Base-by-base conservation (phyloP, 2,113 vertebrate species). In the Pterophyllum scalare region DNA sequence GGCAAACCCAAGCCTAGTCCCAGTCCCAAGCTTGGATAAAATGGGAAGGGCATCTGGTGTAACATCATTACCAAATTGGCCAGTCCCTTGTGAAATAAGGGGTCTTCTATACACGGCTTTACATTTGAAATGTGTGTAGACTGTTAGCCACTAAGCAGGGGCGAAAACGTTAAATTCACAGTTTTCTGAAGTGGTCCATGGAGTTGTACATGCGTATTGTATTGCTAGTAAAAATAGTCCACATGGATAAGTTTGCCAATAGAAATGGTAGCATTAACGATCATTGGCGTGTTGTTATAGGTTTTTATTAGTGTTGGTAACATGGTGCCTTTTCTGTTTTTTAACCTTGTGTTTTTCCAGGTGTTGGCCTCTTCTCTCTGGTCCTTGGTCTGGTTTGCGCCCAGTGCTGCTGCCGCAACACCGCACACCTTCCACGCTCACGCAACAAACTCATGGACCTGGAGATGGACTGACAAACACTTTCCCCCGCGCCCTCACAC, bases 361-460 rank as follows among this genome's bases (percentile, higher is more conserved):
- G 93, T 78, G 96, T 96, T 28, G 98, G 97, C 26, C 94, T 99
- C 78, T 94, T 99, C 57, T 98, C 98, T 20, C 96, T 98, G 85
- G 94, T 98, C n/a, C 97, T 99, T 84, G 98, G 98, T 15, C 96
- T 98, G 86, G 95, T 98, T 58, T 98, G 96, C 85, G 96, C 97
- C 60, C 97, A 96, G 40, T 98, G 97, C 95, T 98, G 97, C 90
- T 98, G 97, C 87, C 97, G 97, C 91, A 97, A 97, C 91, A 95
- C 95, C 14, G 89, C 95, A 1, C 96, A 97, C 92, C 96, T 97
- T 1, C 94, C 97, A 54, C 6, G 94, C 95, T 52, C 97, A 88
- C 91, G 96, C 40, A 97, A 96, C 90, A 96, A 97, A 72, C 97
- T 99, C 19, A 97, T 99, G 96, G 97, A 97, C 15, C 96, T 98